These are phyloP conservation scores for Amia ocellicauda DNA, from an alignment of 2,113 vertebrate genomes.

Conservation along the genomic window DNA sequence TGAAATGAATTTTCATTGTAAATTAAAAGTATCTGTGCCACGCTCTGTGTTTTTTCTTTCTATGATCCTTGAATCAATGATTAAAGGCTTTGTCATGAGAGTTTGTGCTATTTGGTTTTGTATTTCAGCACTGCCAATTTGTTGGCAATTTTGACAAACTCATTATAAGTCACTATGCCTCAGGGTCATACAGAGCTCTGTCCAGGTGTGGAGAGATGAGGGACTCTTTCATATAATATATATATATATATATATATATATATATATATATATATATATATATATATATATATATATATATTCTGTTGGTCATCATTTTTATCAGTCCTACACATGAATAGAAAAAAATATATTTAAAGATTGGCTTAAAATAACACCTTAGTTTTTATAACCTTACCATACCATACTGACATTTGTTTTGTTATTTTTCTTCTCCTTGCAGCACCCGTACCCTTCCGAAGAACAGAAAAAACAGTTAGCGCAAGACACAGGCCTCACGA, in stretches of 20 bases:
- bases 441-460: slow-evolving; percentile 99
- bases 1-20: too few species aligned
- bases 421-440: slow-evolving; percentile 54
- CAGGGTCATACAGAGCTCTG: not conserved
- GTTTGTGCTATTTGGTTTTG: slow-evolving; percentile 2
- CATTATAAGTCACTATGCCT: slow-evolving; percentile 36
- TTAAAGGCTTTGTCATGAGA: slow-evolving; percentile 16
- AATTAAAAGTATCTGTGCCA: too few species aligned
- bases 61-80: slow-evolving; percentile 36
- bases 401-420: slow-evolving; percentile 30
- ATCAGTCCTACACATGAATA: too few species aligned
- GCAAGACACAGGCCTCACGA: slow-evolving; percentile 98
- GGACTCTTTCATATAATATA: not conserved
- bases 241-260: too few species aligned
- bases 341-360: too few species aligned
- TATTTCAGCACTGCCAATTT: not conserved
- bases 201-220: not conserved
- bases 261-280: too few species aligned
- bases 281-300: too few species aligned
- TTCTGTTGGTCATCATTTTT: too few species aligned
- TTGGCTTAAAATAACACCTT: too few species aligned
- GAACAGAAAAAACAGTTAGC: slow-evolving; percentile 99
- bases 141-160: slow-evolving; percentile 61
- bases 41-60: not conserved
- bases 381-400: slow-evolving; percentile 44